A percentile compares a stretch with the other conserved stretches of the same genome.
phyloP scores from a whole-genome alignment of 1,140 invertebrate genomes.

The Lepidurus couesii region DNA sequence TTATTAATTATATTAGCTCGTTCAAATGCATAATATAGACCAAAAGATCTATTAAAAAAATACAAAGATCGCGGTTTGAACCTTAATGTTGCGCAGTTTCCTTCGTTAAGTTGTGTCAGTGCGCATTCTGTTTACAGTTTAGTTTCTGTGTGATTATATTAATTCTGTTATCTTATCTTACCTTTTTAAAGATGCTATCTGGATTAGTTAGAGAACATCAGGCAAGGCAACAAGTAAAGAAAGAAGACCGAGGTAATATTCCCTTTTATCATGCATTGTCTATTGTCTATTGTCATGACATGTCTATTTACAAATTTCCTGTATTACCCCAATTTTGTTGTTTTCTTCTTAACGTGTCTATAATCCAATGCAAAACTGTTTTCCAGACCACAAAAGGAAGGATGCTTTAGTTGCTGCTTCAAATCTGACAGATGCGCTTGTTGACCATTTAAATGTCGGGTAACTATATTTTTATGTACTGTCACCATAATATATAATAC shows the following conservation, averaged over 20 bases:
- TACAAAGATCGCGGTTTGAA: no score
- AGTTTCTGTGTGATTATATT: not conserved
- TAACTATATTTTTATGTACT: conserved; percentile 48
- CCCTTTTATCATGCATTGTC: conserved; percentile 29
- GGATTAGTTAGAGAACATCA: conserved; percentile 83
- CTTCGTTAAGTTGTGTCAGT: no score
- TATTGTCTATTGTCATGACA: conserved; percentile 29
- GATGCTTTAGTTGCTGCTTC: conserved; percentile 87
- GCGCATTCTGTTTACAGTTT: not conserved
- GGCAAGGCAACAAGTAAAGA: conserved; percentile 62
- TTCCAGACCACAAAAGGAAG: conserved; percentile 80
- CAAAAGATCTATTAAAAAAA: no score
- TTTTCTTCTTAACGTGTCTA: not conserved
- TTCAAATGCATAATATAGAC: no score
- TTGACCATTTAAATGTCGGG: conserved; percentile 97
- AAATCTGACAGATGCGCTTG: conserved; percentile 84
- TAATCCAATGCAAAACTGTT: conserved; percentile 38
- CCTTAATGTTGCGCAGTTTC: no score
- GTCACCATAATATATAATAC: not conserved
- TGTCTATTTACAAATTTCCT: not conserved
- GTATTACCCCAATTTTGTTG: not conserved
- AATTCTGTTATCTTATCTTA: not conserved
- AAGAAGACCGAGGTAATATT: conserved; percentile 71
- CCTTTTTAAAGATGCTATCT: conserved; percentile 65
- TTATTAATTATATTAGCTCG: no score